Evolutionary conservation across 2,113 vertebrate species (phyloP).

Genomic region (Gulo gulo): DNA sequence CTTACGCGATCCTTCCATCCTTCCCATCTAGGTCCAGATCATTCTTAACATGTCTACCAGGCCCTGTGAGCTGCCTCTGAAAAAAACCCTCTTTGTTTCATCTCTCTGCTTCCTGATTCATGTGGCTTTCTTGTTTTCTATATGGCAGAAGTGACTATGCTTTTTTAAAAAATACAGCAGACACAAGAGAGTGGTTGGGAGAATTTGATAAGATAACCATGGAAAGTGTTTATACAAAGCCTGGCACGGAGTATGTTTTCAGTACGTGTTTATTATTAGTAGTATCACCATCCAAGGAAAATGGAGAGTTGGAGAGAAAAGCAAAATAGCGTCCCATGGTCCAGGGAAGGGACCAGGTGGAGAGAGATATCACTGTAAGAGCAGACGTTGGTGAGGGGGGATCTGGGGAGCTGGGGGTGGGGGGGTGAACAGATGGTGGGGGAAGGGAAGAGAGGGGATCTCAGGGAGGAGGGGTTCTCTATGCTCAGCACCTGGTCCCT

Average conservation of each 20-base stretch:
- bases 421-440: background rate
- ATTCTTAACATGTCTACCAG: background rate
- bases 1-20: background rate
- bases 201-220: background rate
- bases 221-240: background rate
- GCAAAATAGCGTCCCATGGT: background rate
- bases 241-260: background rate
- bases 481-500: background rate
- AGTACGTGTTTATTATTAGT: background rate
- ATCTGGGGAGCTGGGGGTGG: background rate
- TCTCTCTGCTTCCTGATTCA: background rate
- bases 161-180: background rate
- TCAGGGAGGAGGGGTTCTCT: background rate
- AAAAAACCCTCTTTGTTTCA: background rate
- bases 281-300: background rate
- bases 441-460: background rate
- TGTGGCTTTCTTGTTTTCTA: background rate
- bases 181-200: background rate
- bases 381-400: background rate
- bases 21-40: background rate
- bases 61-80: background rate
- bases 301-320: background rate
- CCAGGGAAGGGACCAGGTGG: background rate
- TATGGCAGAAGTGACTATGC: background rate
- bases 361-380: background rate